Evolutionary conservation across 1,140 invertebrate genomes (phyloP).

Genomic region (Bacillus rossius): DNA sequence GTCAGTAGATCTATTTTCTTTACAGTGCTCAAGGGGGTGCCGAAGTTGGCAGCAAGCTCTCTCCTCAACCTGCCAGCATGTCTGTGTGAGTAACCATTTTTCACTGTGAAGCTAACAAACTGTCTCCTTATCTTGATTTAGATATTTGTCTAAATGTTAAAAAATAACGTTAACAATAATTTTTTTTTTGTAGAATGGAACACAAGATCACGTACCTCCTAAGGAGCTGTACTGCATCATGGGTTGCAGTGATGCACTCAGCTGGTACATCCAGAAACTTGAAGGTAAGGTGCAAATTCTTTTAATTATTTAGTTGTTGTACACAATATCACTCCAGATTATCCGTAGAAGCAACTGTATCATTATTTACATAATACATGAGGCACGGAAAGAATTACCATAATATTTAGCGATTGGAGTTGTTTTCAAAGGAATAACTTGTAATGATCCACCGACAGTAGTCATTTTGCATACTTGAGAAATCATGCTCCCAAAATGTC

Average conservation of each 20-base stretch:
- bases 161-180: constrained; percentile 7
- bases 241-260: constrained; percentile 71
- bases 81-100: constrained; percentile 57
- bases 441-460: no score
- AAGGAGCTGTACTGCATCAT: constrained; percentile 71
- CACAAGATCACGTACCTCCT: constrained; percentile 55
- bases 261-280: constrained; percentile 63
- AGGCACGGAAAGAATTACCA: no score
- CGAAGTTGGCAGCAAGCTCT: constrained; percentile 59
- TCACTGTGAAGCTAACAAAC: not conserved
- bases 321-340: no score
- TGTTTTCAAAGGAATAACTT: no score
- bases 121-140: not conserved
- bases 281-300: constrained; percentile 52
- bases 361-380: not conserved
- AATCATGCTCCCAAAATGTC: no score
- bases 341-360: no score
- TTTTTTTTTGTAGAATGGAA: constrained; percentile 54
- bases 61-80: constrained; percentile 56
- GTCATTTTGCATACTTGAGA: no score
- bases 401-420: no score
- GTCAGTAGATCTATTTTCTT: constrained; percentile 32
- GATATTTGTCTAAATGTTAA: not conserved
- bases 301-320: no score
- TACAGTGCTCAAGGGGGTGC: constrained; percentile 64